These are phyloP conservation scores for Tyrannus savana DNA, from an alignment of 2,113 vertebrate genomes.

Conservation along the genomic window DNA sequence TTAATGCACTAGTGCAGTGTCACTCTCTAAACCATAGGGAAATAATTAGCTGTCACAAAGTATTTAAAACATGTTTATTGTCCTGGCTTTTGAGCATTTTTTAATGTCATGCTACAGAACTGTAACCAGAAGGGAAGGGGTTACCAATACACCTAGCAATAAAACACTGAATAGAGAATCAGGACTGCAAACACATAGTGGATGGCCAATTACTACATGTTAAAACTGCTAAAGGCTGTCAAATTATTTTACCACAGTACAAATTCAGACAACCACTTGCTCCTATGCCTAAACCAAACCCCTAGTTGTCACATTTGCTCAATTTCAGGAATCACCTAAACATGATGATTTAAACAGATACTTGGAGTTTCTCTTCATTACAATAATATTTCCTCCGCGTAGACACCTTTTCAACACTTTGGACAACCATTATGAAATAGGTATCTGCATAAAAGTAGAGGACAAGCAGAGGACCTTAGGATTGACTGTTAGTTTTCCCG, in stretches of 20 bases:
- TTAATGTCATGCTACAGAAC: neutral
- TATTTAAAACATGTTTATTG: neutral
- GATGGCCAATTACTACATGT: neutral
- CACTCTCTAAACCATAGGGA: neutral
- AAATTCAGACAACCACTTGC: neutral
- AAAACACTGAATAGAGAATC: neutral
- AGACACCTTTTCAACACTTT: neutral
- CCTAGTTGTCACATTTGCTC: neutral
- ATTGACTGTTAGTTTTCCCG: neutral
- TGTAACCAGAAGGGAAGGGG: neutral
- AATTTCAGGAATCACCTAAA: neutral
- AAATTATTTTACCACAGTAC: neutral
- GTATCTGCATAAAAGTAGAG: neutral
- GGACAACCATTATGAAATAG: neutral
- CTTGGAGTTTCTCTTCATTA: neutral
- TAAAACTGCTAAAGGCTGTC: neutral
- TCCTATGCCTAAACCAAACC: neutral
- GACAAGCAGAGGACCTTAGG: neutral
- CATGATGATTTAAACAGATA: neutral
- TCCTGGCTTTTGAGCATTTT: neutral
- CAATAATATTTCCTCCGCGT: neutral
- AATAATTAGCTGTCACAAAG: conserved; percentile 14
- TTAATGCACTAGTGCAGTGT: neutral
- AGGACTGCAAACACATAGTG: neutral
- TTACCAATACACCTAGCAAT: neutral